phyloP scores from a whole-genome alignment of 2,797 vertebrate genomes.

The Centropyge bicolor region DNA sequence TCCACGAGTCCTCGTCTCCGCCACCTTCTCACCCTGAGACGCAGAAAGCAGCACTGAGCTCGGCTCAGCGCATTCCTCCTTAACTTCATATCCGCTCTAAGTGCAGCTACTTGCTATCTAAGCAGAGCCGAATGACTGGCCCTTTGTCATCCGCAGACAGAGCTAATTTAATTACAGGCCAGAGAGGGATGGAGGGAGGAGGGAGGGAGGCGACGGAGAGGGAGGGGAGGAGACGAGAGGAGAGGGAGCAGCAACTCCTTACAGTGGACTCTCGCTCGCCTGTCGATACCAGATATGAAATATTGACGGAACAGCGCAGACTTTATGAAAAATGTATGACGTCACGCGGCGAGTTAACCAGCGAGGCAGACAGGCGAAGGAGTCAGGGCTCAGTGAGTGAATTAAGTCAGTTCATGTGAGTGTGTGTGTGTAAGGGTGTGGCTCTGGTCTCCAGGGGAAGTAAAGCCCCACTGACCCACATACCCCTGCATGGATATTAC shows the following conservation, averaged over 20 bases:
- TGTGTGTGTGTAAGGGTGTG: constrained; percentile 59
- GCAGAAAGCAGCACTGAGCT: constrained; percentile 32
- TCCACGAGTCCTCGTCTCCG: constrained; percentile 23
- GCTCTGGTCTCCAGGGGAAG: constrained; percentile 59
- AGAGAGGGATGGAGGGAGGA: constrained; percentile 36
- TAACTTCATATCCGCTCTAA: constrained; percentile 80
- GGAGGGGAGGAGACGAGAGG: constrained; percentile 9
- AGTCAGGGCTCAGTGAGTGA: constrained; percentile 47
- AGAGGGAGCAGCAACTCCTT: constrained; percentile 29
- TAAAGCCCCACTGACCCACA: constrained; percentile 81
- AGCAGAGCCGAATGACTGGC: constrained; percentile 73
- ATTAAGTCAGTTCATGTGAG: constrained; percentile 37
- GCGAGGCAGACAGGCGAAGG: constrained; percentile 61
- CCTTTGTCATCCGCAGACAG: constrained; percentile 79
- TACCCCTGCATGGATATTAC: constrained; percentile 68
- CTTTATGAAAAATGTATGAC: constrained; percentile 83
- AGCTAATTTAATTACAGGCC: constrained; percentile 77
- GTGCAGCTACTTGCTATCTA: constrained; percentile 70
- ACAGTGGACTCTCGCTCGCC: constrained; percentile 43
- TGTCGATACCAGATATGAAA: constrained; percentile 79
- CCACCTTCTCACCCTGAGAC: constrained; percentile 42
- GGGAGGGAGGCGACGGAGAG: background rate
- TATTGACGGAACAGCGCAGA: constrained; percentile 72
- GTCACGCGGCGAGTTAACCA: constrained; percentile 61
- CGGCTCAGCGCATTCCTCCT: constrained; percentile 75